These are phyloP conservation scores for Willisornis vidua DNA, from an alignment of 2,113 vertebrate genomes.

Conservation along the genomic window DNA sequence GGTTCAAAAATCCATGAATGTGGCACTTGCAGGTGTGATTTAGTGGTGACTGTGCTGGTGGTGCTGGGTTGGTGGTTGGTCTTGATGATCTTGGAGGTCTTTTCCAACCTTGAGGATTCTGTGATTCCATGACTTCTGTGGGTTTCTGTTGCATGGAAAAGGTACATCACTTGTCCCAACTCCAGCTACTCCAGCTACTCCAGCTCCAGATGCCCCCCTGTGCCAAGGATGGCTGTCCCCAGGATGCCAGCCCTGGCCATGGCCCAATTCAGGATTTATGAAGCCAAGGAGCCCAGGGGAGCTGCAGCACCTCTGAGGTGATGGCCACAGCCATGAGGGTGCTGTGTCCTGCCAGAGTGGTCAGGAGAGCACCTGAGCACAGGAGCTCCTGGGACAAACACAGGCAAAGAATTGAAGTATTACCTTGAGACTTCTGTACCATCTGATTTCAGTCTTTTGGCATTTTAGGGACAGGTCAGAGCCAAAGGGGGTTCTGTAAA, in stretches of 20 bases:
- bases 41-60: too few species aligned
- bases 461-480: slow-evolving; percentile 20
- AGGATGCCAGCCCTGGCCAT: background rate
- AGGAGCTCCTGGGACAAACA: background rate
- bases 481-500: background rate
- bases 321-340: background rate
- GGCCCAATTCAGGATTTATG: background rate
- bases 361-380: background rate
- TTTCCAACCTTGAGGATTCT: background rate
- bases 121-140: background rate
- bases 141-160: background rate
- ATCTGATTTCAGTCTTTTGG: slow-evolving; percentile 1
- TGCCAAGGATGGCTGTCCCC: background rate
- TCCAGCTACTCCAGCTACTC: background rate
- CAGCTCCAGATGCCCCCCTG: background rate
- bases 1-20: background rate
- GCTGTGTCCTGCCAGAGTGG: background rate
- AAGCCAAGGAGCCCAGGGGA: background rate
- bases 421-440: background rate
- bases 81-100: background rate
- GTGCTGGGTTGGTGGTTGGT: too few species aligned
- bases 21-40: background rate
- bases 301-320: background rate
- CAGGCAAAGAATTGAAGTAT: background rate
- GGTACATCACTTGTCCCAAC: background rate